Percentiles rank a stretch among this genome's conserved stretches.
phyloP scores from a whole-genome alignment of 2,113 vertebrate species.

The Cercopithecus mona region DNA sequence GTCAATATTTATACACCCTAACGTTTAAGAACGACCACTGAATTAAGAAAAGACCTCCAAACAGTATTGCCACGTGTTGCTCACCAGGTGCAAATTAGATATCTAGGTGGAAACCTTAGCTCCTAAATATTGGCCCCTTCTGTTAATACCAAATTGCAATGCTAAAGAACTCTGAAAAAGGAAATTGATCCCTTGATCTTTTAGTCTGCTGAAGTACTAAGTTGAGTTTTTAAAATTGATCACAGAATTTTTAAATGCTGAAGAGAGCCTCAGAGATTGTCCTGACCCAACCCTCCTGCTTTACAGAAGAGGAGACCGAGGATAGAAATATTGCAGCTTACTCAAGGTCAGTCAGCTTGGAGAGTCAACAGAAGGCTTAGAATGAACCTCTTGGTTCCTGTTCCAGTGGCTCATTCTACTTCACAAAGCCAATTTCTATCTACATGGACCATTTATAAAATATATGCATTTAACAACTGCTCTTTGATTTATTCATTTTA shows the following conservation, averaged over 20 bases:
- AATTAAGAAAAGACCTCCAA: conserved; percentile 23
- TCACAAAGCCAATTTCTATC: neutral
- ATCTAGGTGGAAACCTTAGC: neutral
- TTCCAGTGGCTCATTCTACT: neutral
- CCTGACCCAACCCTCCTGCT: neutral
- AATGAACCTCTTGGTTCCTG: neutral
- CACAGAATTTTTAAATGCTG: neutral
- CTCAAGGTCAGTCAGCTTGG: neutral
- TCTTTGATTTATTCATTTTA: conserved; percentile 4
- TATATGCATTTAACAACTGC: neutral
- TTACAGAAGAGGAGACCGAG: neutral
- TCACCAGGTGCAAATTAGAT: conserved; percentile 7
- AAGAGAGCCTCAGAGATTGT: neutral
- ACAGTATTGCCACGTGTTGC: neutral
- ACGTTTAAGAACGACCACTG: neutral
- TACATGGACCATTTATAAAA: neutral
- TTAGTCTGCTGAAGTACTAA: neutral
- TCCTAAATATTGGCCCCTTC: neutral
- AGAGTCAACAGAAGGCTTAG: neutral
- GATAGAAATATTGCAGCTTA: neutral
- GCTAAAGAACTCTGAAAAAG: conserved; percentile 15
- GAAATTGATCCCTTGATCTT: neutral
- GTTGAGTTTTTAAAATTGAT: neutral
- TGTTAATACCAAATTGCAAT: neutral
- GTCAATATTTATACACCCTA: neutral